Conservation (phyloP, 2,113 vertebrate species). For the Astur gentilis region DNA sequence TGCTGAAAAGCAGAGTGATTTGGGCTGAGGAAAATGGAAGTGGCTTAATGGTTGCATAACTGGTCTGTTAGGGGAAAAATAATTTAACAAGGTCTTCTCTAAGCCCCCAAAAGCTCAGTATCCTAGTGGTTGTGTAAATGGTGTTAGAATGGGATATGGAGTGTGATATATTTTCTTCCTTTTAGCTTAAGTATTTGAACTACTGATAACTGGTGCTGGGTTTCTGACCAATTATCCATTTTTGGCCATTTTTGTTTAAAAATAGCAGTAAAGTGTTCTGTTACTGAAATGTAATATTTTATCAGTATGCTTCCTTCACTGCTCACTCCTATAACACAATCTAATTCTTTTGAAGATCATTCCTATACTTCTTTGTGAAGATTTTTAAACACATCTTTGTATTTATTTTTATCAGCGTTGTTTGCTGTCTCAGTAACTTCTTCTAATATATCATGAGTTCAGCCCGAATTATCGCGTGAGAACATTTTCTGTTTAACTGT, state of each 20-base stretch:
- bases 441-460: conserved; percentile 55
- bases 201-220: not conserved
- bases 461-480: conserved; percentile 55
- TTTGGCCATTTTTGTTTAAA: not conserved
- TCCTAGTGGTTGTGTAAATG: not conserved
- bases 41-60: not conserved
- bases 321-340: not conserved
- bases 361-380: conserved; percentile 40
- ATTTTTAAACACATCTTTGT: conserved; percentile 32
- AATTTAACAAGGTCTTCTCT: not conserved
- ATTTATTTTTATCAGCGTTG: conserved; percentile 62
- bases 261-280: not conserved
- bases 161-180: not conserved
- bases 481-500: conserved; percentile 63
- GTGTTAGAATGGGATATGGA: not conserved
- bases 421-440: conserved; percentile 60
- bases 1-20: not conserved
- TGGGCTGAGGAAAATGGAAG: not conserved
- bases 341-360: conserved; percentile 46
- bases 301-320: not conserved
- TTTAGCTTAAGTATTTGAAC: not conserved
- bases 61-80: not conserved
- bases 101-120: not conserved
- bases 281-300: not conserved
- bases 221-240: not conserved